Evolutionary conservation across 2,888 invertebrate species (phyloP).

Genomic region (Piscicola geometra): DNA sequence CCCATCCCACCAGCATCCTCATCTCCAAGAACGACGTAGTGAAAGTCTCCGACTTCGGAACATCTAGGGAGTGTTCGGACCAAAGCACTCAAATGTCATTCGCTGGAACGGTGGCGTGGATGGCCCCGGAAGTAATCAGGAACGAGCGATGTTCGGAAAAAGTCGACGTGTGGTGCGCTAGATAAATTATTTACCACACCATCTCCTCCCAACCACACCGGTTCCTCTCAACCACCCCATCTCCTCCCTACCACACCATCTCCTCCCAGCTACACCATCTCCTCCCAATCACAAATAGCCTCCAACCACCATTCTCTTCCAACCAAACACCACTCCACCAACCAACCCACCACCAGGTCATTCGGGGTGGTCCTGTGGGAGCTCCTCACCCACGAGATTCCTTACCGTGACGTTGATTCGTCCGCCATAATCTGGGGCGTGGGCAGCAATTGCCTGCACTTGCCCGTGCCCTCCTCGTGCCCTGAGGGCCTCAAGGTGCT

Average conservation of each 20-base stretch:
- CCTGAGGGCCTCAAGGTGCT: slow-evolving; percentile 75
- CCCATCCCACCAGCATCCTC: slow-evolving; percentile 52
- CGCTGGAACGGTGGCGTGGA: slow-evolving; percentile 93
- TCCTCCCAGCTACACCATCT: no score
- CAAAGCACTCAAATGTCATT: slow-evolving; percentile 50
- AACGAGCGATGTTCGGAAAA: slow-evolving; percentile 94
- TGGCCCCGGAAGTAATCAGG: slow-evolving; percentile 97
- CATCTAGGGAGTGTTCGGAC: slow-evolving; percentile 81
- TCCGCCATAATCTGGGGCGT: slow-evolving; percentile 98
- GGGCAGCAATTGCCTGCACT: slow-evolving; percentile 81
- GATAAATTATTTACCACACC: neutral
- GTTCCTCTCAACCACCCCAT: no score
- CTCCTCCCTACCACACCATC: neutral
- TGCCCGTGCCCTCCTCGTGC: slow-evolving; percentile 84
- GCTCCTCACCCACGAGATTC: slow-evolving; percentile 84
- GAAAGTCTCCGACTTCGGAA: slow-evolving; percentile 92
- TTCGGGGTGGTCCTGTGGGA: slow-evolving; percentile 98
- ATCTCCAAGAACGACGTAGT: slow-evolving; percentile 59
- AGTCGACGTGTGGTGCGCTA: slow-evolving; percentile 83
- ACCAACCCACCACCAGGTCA: slow-evolving; percentile 63
- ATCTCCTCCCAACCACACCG: no score
- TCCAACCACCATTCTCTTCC: no score
- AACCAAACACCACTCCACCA: no score
- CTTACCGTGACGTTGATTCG: slow-evolving; percentile 87
- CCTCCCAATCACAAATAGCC: no score